Percentiles rank a stretch among this genome's conserved stretches.
Evolutionary conservation across 2,888 invertebrate genomes (phyloP).

Genomic region (Melanargia galathea): DNA sequence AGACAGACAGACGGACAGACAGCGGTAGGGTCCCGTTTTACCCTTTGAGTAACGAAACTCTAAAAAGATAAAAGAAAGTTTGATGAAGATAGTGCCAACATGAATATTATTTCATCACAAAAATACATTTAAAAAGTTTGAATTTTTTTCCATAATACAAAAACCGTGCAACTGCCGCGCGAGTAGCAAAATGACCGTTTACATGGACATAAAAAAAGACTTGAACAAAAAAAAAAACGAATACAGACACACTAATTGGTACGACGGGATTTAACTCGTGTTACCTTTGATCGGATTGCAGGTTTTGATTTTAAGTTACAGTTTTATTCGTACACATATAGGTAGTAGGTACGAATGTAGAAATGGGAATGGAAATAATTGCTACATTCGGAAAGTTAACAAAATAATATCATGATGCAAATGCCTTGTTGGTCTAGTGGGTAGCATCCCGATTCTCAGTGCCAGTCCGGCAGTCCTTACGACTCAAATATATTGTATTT

Average conservation of each 20-base stretch:
- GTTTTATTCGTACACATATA: background rate
- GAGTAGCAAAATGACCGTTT: slow-evolving; percentile 17
- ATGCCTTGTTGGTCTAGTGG: no score
- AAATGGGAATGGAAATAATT: background rate
- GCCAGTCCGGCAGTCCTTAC: no score
- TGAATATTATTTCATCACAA: background rate
- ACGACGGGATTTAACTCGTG: slow-evolving; percentile 17
- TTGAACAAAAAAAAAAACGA: slow-evolving; percentile 20
- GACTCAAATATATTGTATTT: no score
- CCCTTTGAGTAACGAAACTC: no score
- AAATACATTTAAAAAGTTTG: background rate
- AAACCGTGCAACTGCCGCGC: slow-evolving; percentile 5
- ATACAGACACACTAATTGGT: slow-evolving; percentile 20
- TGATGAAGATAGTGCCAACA: no score
- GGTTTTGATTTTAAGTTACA: slow-evolving; percentile 22
- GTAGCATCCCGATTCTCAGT: no score
- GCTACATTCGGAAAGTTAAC: background rate
- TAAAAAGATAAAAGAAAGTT: no score
- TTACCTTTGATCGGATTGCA: slow-evolving; percentile 20
- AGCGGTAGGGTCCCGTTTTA: no score
- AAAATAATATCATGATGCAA: no score
- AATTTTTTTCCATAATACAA: slow-evolving; percentile 6
- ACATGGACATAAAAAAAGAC: slow-evolving; percentile 16
- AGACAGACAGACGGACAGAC: no score
- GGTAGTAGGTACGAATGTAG: background rate